Base-by-base conservation (phyloP, 2,888 invertebrate species). In the Drosophila anomalata region DNA sequence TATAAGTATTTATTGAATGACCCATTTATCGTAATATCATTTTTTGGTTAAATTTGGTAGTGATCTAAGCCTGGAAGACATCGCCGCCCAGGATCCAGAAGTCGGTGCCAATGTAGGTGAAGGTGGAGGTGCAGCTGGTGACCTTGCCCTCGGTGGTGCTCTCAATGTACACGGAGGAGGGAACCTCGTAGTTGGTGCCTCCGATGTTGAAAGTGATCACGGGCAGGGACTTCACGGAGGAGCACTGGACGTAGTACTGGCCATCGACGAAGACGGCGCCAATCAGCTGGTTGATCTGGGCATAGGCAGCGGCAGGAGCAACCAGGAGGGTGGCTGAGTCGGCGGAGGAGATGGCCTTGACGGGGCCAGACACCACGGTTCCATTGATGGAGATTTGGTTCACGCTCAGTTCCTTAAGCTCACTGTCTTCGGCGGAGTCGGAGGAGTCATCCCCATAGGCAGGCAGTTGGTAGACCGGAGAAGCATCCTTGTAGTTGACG, bases 61-160 rank as follows among this genome's bases (percentile, higher is more conserved):
- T 3, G 3, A 39, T 39, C n/a, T 42, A 42, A 42, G 42, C 98
- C 90, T 99, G 97, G 93, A 99, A 99, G 76, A 98, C 96, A 92
- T 99, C 98, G 9, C 42, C 42, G 67, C 98, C 98, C 71, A 99
- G 93, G 92, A 99, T 98, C 99, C 99, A 99, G 84, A 98, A 93
- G 12, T 77, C 73, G 4, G 77, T 79, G 97, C 95, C 93, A 97
- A 98, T 89, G 3, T 60, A 98, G 94, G 55, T 96, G 92, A 99
- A 98, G 61, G 98, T 98, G 82, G 97, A 97, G 85, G 99, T 93
- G 89, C 99, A 99, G 63, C 20, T 66, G 24, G 51, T 56, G 33
- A 96, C 92, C 87, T 95, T 93, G 90, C 94, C 42, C 1, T 77
- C 75, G 6, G 22, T 20, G 36, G 66, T 63, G 29, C 8, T 50